Base-by-base conservation (phyloP, 2,113 vertebrate species). In the Euleptes europaea region DNA sequence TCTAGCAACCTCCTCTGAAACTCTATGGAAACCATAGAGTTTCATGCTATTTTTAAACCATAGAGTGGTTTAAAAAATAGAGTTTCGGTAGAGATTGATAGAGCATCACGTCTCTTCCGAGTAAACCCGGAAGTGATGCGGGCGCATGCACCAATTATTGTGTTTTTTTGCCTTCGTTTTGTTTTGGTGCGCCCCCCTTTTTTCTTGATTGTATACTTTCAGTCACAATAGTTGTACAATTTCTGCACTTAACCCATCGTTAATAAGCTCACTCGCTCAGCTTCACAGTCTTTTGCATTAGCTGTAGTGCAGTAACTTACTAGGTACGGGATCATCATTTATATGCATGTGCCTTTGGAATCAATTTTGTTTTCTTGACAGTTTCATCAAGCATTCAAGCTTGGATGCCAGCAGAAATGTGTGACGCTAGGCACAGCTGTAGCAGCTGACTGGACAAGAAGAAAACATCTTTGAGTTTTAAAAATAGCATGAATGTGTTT, bases 201-300 rank as follows among this genome's bases (percentile, higher is more conserved):
- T n/a, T n/a, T n/a, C n/a, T n/a, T n/a, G n/a, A n/a, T 90, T 88
- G 35, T 90, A 86, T 87, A 85, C 73, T 31, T 9, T 51, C n/a
- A 75, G 54, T 51, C 88, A 90, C 60, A 89, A 88, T 0, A 42
- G 73, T 77, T 80, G 65, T 23, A 81, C 90, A 88, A 79, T 90
- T 90, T 42, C 40, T 86, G 26, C 67, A 5, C 17, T 88, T 75
- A 88, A 88, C 89, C 72, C 81, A 88, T 79, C 44, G 77, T 28
- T 81, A 15, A 84, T n/a, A 85, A 67, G 54, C 35, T 85, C 73
- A 15, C 63, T 89, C 83, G 78, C 4, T n/a, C 23, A 81, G 21
- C 3, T 71, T 83, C 83, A 44, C 35, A n/a, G 42, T 74, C 23
- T 54, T 17, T 40, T 73, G 69, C 57, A 66, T 66, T 31, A 66